Conservation (phyloP, 2,113 vertebrate genomes). For the Semicossyphus pulcher region DNA sequence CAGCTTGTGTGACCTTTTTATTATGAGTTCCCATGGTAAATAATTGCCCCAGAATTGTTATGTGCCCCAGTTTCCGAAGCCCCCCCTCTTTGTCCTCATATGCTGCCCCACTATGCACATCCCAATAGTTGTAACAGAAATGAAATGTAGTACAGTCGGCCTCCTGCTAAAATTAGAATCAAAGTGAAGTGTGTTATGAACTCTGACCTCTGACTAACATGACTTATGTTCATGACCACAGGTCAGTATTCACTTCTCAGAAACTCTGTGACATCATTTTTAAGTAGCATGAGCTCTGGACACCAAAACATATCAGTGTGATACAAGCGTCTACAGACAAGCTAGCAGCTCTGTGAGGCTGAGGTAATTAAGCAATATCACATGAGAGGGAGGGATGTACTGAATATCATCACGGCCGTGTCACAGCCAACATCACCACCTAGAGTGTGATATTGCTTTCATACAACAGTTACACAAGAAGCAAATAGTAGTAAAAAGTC, state of each 20-base stretch:
- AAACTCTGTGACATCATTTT: conserved; percentile 1
- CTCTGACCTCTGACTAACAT: conserved; percentile 24
- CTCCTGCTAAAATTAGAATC: conserved; percentile 36
- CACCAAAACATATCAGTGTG: not conserved
- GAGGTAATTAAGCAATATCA: too few species aligned
- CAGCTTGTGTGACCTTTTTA: conserved; percentile 38
- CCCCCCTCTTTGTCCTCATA: conserved; percentile 36
- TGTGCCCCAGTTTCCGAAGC: conserved; percentile 55
- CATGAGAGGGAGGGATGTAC: too few species aligned
- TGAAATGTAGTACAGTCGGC: conserved; percentile 16
- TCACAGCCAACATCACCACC: too few species aligned
- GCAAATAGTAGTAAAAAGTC: too few species aligned
- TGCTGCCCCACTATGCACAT: not conserved
- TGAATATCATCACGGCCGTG: too few species aligned
- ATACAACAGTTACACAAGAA: too few species aligned
- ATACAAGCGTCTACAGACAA: not conserved
- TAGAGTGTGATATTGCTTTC: too few species aligned
- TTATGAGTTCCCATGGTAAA: conserved; percentile 47
- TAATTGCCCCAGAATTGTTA: conserved; percentile 58
- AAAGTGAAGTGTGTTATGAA: conserved; percentile 17
- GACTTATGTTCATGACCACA: not conserved
- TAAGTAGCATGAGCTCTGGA: not conserved
- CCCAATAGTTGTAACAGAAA: conserved; percentile 15
- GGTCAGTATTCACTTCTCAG: not conserved
- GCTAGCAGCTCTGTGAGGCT: not conserved